Evolutionary conservation across 2,113 vertebrate species (phyloP), one percentile per base, ranked within the genome.

Genomic region (Muntiacus muntjak): DNA sequence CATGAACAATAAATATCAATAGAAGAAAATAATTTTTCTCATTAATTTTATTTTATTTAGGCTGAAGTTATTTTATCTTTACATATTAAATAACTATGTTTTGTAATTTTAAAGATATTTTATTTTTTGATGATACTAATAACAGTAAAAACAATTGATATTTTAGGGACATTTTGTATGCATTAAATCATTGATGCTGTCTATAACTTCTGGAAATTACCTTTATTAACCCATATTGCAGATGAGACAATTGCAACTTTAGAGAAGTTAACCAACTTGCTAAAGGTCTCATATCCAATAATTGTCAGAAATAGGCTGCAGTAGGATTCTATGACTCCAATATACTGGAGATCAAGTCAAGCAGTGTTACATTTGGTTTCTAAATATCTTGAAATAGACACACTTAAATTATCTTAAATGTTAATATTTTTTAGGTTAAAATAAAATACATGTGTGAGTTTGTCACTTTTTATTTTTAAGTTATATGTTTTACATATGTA

Each of bases 371-470:
- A 82, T 11, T 57, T 87, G 50, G 15, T 58, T 96, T 96, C 25
- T 47, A 67, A 30, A 15, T 90, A n/a, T 10, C 89, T 92, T 84
- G 64, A 76, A 79, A 36, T 85, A 92, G 74, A 92, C 0, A 52
- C 3, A 94, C 78, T 97, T 95, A 76, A 93, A 97, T 71, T 62
- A 74, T 47, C 50, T 58, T 91, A 97, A 67, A 25, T 79, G 11
- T 60, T 43, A 87, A 15, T 19, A 89, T 8, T 50, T 91, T 91
- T 83, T 87, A 57, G 21, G 2, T 91, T 83, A 96, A 91, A 93
- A 58, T 60, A 87, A 97, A 86, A 50, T 96, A 71, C 47, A 43
- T 88, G 55, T 81, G 17, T 84, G 13, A 91, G 4, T 15, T 21
- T 62, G 7, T 67, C 33, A 4, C 62, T 67, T n/a, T 64, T 17